Conservation (phyloP, 2,113 vertebrate species). For the Nothocercus julius region DNA sequence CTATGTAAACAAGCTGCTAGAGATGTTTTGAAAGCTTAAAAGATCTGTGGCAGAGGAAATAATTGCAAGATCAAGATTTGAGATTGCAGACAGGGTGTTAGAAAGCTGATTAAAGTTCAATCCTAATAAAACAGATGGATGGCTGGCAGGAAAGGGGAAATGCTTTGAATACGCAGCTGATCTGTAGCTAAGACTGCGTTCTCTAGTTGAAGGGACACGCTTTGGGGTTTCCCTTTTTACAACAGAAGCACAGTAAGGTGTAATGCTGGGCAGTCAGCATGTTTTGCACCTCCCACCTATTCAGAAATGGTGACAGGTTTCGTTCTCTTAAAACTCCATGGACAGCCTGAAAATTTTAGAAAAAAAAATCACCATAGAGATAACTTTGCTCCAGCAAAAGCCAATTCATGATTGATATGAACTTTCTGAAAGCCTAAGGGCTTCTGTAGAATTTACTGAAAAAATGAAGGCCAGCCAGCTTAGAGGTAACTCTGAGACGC, state of each 20-base stretch:
- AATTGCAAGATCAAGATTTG: not conserved
- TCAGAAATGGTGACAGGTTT: not conserved
- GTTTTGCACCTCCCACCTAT: not conserved
- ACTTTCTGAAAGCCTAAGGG: not conserved
- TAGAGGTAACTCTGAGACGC: not conserved
- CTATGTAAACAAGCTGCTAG: not conserved
- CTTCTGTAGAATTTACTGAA: not conserved
- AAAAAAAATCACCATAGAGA: not conserved
- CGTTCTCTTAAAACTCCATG: not conserved
- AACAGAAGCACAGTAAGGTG: not conserved
- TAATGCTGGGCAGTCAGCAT: not conserved
- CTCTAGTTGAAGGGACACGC: not conserved
- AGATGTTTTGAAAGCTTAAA: not conserved
- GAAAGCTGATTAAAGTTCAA: conserved; percentile 21
- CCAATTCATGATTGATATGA: not conserved
- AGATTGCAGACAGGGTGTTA: not conserved
- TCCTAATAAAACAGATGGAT: not conserved
- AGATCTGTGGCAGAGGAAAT: not conserved
- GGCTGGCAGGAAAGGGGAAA: not conserved
- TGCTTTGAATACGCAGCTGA: not conserved
- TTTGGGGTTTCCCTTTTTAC: not conserved
- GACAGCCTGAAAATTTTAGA: not conserved
- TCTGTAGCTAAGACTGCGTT: not conserved
- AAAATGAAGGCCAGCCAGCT: not conserved
- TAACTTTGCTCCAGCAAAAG: not conserved